These are phyloP conservation scores for Drosophila eugracilis DNA, from an alignment of 1,140 invertebrate species.

Conservation along the genomic window DNA sequence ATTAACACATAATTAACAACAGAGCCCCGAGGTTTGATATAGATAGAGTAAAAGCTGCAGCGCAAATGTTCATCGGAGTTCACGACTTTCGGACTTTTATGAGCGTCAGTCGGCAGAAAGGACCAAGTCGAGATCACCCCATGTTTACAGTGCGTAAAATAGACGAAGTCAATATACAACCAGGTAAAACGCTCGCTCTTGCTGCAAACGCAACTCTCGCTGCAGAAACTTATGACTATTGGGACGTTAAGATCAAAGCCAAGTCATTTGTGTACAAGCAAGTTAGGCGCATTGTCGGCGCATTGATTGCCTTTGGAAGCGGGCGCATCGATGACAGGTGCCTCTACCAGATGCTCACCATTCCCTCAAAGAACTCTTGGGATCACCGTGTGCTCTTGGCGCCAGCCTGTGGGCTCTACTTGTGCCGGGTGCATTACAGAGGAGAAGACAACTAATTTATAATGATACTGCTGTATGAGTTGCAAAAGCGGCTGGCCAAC, in stretches of 20 bases:
- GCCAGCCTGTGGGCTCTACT: conserved; percentile 89
- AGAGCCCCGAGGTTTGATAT: conserved; percentile 87
- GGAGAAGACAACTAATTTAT: conserved; percentile 42
- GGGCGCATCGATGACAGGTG: conserved; percentile 87
- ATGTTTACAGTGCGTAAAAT: conserved; percentile 85
- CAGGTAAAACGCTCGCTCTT: conserved; percentile 85
- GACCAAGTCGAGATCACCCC: conserved; percentile 78
- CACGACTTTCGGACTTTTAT: conserved; percentile 91
- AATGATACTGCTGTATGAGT: conserved; percentile 89
- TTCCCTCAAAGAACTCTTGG: conserved; percentile 90
- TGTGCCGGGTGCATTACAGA: conserved; percentile 89
- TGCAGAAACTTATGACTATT: conserved; percentile 87
- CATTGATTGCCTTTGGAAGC: conserved; percentile 87
- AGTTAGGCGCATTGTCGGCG: conserved; percentile 90
- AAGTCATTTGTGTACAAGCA: conserved; percentile 91
- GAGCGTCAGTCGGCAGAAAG: conserved; percentile 84
- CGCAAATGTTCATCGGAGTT: conserved; percentile 87
- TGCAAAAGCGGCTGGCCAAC: conserved; percentile 86
- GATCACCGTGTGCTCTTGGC: conserved; percentile 84
- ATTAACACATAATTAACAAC: conserved; percentile 46
- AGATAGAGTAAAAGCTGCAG: conserved; percentile 86
- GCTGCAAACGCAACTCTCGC: conserved; percentile 71
- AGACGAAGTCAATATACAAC: conserved; percentile 85
- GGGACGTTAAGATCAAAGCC: conserved; percentile 87
- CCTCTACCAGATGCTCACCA: conserved; percentile 89